These are phyloP conservation scores for Onthophagus sagittarius DNA, from an alignment of 2,888 invertebrate species.

Conservation along the genomic window DNA sequence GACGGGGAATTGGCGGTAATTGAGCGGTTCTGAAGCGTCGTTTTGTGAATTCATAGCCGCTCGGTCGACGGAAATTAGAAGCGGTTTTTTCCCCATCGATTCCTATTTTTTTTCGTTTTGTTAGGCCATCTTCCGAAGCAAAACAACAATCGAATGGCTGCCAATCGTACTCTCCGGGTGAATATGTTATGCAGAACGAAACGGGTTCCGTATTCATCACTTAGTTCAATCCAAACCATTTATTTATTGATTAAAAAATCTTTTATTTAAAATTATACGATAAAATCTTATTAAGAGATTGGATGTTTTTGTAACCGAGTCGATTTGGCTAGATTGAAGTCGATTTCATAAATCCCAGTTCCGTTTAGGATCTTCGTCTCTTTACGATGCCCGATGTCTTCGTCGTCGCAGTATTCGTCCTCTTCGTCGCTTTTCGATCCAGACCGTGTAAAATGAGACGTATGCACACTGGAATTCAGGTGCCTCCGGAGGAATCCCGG, in stretches of 20 bases:
- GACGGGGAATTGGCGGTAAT: background rate
- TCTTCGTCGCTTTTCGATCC: background rate
- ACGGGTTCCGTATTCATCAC: background rate
- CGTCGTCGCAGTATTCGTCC: too few relatives aligned
- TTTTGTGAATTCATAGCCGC: background rate
- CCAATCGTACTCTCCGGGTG: background rate
- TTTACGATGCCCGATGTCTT: background rate
- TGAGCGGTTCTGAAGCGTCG: background rate
- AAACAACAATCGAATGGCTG: background rate
- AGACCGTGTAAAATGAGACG: background rate
- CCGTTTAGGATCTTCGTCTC: background rate
- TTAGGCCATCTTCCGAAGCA: background rate
- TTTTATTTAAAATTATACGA: too few relatives aligned
- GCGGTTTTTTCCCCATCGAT: background rate
- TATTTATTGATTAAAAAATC: too few relatives aligned
- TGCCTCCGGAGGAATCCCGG: background rate
- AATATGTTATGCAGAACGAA: background rate
- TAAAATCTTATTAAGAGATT: background rate
- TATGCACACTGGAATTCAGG: background rate
- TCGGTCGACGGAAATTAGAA: background rate
- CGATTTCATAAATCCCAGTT: background rate
- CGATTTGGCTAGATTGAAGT: background rate
- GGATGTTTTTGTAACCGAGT: background rate
- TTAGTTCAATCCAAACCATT: too few relatives aligned
- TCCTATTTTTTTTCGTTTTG: background rate